These are phyloP conservation scores for Anser cygnoides DNA, from an alignment of 2,113 vertebrate genomes.

Conservation along the genomic window DNA sequence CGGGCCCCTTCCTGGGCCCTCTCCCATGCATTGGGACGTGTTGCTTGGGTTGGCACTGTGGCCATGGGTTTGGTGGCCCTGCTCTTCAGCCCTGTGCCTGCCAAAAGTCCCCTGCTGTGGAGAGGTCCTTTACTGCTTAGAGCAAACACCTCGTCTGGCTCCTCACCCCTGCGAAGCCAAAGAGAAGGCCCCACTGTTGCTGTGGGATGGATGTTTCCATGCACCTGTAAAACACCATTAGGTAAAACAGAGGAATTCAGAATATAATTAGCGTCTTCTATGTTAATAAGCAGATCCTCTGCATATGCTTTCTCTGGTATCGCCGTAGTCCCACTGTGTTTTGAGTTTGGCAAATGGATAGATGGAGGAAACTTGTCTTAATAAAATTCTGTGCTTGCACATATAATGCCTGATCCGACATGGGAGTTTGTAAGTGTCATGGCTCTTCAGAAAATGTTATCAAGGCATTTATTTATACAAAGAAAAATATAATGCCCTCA, in stretches of 20 bases:
- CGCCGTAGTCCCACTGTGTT: not conserved
- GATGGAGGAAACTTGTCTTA: not conserved
- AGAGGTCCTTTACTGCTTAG: not conserved
- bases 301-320: not conserved
- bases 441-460: not conserved
- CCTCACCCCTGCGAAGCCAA: not conserved
- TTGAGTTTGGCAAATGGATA: not conserved
- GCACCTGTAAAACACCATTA: not conserved
- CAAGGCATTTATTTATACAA: not conserved
- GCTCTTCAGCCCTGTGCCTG: not conserved
- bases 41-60: not conserved
- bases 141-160: not conserved
- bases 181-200: not conserved
- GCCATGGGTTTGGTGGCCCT: not conserved
- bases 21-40: accelerated
- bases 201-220: not conserved
- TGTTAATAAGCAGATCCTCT: not conserved
- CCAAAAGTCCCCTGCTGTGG: not conserved
- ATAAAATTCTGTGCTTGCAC: not conserved
- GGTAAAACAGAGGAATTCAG: not conserved
- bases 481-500: not conserved
- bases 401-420: not conserved
- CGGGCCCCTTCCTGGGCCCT: not conserved
- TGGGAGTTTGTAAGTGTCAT: not conserved
- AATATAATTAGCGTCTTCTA: not conserved